Conservation (phyloP, 2,888 invertebrate genomes). For the Cyclophora punctaria region DNA sequence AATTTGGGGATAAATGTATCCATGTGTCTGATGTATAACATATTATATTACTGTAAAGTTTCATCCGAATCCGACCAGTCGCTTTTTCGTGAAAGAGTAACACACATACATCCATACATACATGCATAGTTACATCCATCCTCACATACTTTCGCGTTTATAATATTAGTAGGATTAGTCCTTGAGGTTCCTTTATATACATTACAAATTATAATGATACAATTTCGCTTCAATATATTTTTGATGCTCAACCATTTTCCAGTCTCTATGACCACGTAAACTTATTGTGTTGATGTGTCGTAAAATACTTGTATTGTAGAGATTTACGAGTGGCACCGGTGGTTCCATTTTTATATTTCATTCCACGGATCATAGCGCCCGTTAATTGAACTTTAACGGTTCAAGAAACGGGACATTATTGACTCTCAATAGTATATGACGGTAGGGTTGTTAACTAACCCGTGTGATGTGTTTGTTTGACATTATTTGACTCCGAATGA, state of each 20-base stretch:
- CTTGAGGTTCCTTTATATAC: no score
- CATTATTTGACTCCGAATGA: no score
- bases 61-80: no score
- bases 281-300: constrained; percentile 27
- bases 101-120: no score
- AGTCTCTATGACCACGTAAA: constrained; percentile 7
- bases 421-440: constrained; percentile 31
- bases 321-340: constrained; percentile 45
- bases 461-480: not conserved
- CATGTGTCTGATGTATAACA: no score
- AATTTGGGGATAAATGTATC: no score
- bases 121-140: no score
- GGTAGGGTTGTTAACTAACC: not conserved
- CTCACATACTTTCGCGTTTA: no score
- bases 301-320: constrained; percentile 50
- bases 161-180: no score
- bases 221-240: constrained; percentile 7
- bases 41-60: no score
- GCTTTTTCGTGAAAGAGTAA: no score
- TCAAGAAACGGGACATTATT: constrained; percentile 51
- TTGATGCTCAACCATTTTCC: constrained; percentile 18
- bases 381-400: constrained; percentile 65
- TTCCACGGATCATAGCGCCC: constrained; percentile 48
- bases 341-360: constrained; percentile 62
- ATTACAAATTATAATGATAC: no score